Evolutionary conservation across 1,140 invertebrate genomes (phyloP).

Genomic region (Melanaphis sacchari): DNA sequence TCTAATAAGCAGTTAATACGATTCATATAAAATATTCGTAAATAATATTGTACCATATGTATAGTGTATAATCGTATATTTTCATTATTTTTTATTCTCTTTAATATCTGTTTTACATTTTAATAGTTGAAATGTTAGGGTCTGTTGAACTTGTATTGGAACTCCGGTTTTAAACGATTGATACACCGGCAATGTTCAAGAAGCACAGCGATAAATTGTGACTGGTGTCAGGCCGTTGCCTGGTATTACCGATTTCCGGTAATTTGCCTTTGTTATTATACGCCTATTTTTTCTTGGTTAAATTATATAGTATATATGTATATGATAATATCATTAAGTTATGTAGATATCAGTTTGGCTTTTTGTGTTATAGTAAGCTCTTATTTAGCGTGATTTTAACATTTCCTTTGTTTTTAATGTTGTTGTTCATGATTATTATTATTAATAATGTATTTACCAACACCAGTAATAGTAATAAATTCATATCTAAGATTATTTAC

Average conservation of each 20-base stretch:
- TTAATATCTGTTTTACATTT: background rate
- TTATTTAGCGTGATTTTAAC: background rate
- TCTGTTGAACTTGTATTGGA: background rate
- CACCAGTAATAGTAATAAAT: background rate
- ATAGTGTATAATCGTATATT: background rate
- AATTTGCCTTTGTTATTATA: conserved; percentile 30
- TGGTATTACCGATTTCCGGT: conserved; percentile 34
- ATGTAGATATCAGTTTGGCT: background rate
- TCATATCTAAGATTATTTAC: background rate
- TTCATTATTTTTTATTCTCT: conserved; percentile 17
- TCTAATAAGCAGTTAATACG: background rate
- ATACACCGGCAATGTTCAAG: background rate
- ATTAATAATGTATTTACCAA: background rate
- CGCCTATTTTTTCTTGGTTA: background rate
- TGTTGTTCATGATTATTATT: background rate
- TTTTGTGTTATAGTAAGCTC: background rate
- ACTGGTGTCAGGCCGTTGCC: conserved; percentile 33
- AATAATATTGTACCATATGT: background rate
- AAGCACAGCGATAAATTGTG: conserved; percentile 33
- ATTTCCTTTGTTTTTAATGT: background rate
- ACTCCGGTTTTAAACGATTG: background rate
- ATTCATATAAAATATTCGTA: background rate
- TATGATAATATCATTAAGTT: background rate
- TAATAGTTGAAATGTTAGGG: background rate
- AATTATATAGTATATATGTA: no score